Base-by-base conservation (phyloP, 2,797 vertebrate species). In the Takifugu rubripes region DNA sequence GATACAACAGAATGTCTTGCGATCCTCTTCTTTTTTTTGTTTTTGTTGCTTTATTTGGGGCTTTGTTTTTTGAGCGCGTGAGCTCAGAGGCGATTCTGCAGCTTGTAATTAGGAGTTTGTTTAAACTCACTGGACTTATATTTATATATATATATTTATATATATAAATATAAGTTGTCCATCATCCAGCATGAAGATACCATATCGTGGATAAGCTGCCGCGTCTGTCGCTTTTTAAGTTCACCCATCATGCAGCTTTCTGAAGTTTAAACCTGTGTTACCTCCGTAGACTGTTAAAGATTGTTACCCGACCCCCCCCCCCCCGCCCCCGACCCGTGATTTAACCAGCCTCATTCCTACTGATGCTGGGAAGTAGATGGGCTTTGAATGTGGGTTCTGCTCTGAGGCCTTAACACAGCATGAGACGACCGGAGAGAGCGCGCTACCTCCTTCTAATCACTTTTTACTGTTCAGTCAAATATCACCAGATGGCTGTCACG, bases 331-430 rank as follows among this genome's bases (percentile, higher is more conserved):
- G 26, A 53, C 61, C 61, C 64, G 54, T 33, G 56, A 3, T 6
- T 77, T 74, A 80, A 84, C 70, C 76, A 64, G 63, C 75, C 61
- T 80, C 57, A 45, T 81, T 85, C 81, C 70, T 74, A 68, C 68
- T 52, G 50, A 72, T 1, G 12, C 56, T 70, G 54, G 78, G 80
- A 71, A 74, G 70, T 70, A 73, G 87, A 86, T 83, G 76, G 73
- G 59, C 78, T 84, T 85, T 82, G 72, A 68, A 45, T 40, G 52
- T 61, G 61, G 78, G 69, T 71, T 83, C 66, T 77, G 58, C 66
- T 77, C 63, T 56, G 68, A 79, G 81, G 82, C 85, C 87, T 84
- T 84, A 74, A 70, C 65, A 52, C 80, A 84, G 77, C 76, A 33
- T 71, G 74, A 75, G 73, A 62, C 59, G 68, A 66, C 56, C 65